Evolutionary conservation across 2,888 invertebrate genomes (phyloP).

Genomic region (Agonopterix heracliana): DNA sequence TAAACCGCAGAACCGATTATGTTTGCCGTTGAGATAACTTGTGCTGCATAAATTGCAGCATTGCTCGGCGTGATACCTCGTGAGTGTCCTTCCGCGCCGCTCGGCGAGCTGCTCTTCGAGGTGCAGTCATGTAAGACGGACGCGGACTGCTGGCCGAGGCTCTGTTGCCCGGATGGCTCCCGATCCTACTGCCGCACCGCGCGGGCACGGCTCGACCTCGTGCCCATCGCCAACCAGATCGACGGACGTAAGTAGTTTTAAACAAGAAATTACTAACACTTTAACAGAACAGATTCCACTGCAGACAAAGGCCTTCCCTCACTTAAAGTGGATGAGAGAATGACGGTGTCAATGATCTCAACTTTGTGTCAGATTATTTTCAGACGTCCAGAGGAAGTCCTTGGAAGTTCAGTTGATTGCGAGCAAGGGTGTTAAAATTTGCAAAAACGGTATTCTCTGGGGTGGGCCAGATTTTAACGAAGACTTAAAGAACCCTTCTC

Average conservation of each 20-base stretch:
- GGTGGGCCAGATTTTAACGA: no score
- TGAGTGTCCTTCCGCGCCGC: constrained; percentile 80
- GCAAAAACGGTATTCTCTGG: no score
- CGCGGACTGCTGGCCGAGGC: constrained; percentile 83
- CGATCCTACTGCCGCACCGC: constrained; percentile 84
- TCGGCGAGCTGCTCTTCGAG: constrained; percentile 83
- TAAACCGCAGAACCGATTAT: no score
- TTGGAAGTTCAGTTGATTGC: no score
- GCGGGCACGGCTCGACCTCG: constrained; percentile 79
- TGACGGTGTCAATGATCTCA: no score
- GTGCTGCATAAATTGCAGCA: constrained; percentile 51
- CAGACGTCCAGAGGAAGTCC: no score
- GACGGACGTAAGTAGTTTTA: constrained; percentile 75
- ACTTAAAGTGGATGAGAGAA: background rate
- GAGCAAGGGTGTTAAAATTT: no score
- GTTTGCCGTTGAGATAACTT: no score
- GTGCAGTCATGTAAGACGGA: constrained; percentile 81
- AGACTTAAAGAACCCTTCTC: no score
- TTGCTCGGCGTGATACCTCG: constrained; percentile 82
- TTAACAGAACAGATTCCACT: background rate
- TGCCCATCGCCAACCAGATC: constrained; percentile 79
- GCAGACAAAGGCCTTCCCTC: no score
- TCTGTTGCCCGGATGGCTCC: constrained; percentile 84
- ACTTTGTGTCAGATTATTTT: no score
- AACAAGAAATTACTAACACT: no score